These are phyloP conservation scores for Marmota monax DNA, from an alignment of 2,113 vertebrate genomes.

Conservation along the genomic window DNA sequence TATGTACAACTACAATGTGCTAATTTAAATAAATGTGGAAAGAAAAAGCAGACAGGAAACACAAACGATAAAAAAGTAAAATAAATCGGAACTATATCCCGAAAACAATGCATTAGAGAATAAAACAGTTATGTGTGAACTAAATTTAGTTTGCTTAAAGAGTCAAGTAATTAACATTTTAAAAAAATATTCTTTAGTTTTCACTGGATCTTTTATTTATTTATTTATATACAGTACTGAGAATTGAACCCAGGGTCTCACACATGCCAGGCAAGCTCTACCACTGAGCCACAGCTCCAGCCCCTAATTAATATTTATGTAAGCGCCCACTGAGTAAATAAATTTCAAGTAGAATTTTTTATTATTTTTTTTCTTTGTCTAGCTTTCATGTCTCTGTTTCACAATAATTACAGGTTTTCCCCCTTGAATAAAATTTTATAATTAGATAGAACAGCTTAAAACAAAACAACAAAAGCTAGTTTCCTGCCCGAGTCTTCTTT, in stretches of 20 bases:
- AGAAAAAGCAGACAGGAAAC: too few species aligned
- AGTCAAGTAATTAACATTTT: constrained; percentile 27
- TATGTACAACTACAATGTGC: background rate
- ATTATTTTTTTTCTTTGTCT: background rate
- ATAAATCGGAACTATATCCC: background rate
- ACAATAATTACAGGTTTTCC: background rate
- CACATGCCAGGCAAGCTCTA: too few species aligned
- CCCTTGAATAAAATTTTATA: background rate
- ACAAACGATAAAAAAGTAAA: too few species aligned
- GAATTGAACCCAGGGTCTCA: too few species aligned
- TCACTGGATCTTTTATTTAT: too few species aligned
- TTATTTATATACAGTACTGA: too few species aligned
- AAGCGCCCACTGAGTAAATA: background rate
- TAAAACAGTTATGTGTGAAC: background rate
- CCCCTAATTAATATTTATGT: background rate
- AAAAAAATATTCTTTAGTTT: too few species aligned
- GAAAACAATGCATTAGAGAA: background rate
- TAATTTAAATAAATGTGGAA: background rate
- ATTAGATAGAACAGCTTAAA: background rate
- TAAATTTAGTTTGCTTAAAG: constrained; percentile 14
- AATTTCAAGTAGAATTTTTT: constrained; percentile 7
- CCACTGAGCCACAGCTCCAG: too few species aligned
- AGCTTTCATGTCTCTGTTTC: background rate
- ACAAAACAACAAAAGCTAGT: too few species aligned
- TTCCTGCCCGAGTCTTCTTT: too few species aligned